These are phyloP conservation scores for Capromys pilorides DNA, from an alignment of 2,797 vertebrate genomes.

Conservation along the genomic window DNA sequence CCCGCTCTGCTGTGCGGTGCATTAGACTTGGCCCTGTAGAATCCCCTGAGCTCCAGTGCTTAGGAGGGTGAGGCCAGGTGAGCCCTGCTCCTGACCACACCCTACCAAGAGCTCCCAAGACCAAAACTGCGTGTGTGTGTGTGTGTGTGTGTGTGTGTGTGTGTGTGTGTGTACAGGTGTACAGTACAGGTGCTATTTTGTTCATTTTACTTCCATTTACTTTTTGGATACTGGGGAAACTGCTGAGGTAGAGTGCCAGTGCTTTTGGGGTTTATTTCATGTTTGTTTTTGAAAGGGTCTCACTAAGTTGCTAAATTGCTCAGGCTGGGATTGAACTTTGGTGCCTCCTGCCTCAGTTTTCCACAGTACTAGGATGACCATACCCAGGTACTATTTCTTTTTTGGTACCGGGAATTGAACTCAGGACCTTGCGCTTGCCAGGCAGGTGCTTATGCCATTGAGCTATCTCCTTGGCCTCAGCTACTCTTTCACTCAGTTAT, in stretches of 20 bases:
- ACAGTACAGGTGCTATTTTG: not conserved
- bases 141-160: fast-evolving
- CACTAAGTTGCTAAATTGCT: not conserved
- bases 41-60: not conserved
- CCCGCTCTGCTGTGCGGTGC: not conserved
- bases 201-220: not conserved
- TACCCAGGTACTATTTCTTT: not conserved
- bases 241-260: not conserved
- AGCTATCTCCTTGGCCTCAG: no score
- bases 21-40: not conserved
- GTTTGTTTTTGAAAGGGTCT: not conserved
- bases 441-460: no score
- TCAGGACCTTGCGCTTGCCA: no score
- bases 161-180: not conserved
- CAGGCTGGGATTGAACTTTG: not conserved
- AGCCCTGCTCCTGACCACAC: not conserved
- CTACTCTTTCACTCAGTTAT: not conserved
- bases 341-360: not conserved
- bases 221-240: not conserved
- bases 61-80: not conserved
- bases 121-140: not conserved
- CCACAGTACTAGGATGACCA: not conserved
- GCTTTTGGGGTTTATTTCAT: not conserved
- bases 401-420: no score
- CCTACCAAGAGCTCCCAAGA: not conserved